Evolutionary conservation across 2,113 vertebrate genomes (phyloP).

Genomic region (Alces alces): DNA sequence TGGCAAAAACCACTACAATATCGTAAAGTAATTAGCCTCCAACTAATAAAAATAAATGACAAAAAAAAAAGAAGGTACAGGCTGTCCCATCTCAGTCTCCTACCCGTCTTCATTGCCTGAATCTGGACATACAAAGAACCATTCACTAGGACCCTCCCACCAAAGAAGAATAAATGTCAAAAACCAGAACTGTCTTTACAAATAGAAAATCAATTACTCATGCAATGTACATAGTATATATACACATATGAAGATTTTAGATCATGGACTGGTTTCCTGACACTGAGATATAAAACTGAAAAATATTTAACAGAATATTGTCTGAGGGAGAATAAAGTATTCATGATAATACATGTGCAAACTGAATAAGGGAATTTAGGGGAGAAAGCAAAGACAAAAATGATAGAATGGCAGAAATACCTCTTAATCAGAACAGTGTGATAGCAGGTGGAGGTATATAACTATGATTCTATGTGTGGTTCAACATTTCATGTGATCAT

Average conservation of each 20-base stretch:
- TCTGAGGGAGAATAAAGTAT: not conserved
- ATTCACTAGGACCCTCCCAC: not conserved
- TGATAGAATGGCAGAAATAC: not conserved
- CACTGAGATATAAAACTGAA: not conserved
- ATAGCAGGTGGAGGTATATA: not conserved
- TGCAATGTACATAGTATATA: not conserved
- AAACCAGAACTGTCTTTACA: not conserved
- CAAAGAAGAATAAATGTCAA: not conserved
- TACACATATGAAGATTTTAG: not conserved
- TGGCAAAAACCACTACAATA: no score
- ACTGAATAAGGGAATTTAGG: not conserved
- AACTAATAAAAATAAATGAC: no score
- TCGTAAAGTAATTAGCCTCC: no score
- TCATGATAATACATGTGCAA: not conserved
- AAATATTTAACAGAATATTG: not conserved
- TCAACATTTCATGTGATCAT: not conserved
- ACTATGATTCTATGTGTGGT: not conserved
- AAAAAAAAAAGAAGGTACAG: not conserved
- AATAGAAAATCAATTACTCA: not conserved
- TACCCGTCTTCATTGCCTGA: not conserved
- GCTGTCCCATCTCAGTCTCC: not conserved
- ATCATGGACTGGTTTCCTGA: not conserved
- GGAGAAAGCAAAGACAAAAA: not conserved
- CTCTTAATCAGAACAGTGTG: not conserved
- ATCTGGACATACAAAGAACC: not conserved